Percentiles rank a stretch among this genome's conserved stretches.
phyloP scores from a whole-genome alignment of 2,888 invertebrate species.

The Chrysolina americana region DNA sequence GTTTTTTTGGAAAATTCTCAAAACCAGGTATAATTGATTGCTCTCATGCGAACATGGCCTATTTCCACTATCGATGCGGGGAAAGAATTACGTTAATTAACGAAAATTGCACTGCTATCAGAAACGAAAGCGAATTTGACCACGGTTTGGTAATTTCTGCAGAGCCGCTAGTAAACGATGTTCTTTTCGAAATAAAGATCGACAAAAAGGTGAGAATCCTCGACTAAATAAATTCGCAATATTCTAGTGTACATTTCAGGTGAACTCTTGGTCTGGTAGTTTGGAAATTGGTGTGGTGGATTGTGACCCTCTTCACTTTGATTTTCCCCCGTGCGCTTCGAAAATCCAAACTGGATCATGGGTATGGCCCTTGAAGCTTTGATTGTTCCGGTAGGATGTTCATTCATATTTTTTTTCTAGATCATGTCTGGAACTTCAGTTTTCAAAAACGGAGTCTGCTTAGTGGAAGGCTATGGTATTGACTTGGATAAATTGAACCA shows the following conservation, averaged over 20 bases:
- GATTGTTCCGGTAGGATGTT: neutral
- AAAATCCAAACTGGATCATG: slow-evolving; percentile 87
- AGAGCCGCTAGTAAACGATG: slow-evolving; percentile 84
- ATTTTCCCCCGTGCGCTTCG: slow-evolving; percentile 83
- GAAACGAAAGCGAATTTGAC: slow-evolving; percentile 87
- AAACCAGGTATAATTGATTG: neutral
- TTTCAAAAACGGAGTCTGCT: slow-evolving; percentile 86
- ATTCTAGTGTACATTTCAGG: slow-evolving; percentile 70
- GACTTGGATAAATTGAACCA: slow-evolving; percentile 88
- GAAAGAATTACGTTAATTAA: slow-evolving; percentile 88
- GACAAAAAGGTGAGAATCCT: slow-evolving; percentile 83
- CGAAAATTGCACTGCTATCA: slow-evolving; percentile 85
- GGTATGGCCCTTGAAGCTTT: slow-evolving; percentile 70
- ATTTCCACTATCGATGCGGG: slow-evolving; percentile 87
- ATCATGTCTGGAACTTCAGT: slow-evolving; percentile 91
- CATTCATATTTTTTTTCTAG: slow-evolving; percentile 65
- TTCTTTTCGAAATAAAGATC: slow-evolving; percentile 88
- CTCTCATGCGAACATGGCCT: slow-evolving; percentile 68
- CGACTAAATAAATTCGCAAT: neutral
- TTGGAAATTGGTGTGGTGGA: slow-evolving; percentile 84
- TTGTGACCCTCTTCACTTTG: slow-evolving; percentile 78
- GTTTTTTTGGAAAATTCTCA: neutral
- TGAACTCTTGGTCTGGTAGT: slow-evolving; percentile 85
- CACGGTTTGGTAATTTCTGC: slow-evolving; percentile 90
- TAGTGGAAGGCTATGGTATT: slow-evolving; percentile 87